Evolutionary conservation across 2,888 invertebrate genomes (phyloP).

Genomic region (Taphrorychus bicolor): DNA sequence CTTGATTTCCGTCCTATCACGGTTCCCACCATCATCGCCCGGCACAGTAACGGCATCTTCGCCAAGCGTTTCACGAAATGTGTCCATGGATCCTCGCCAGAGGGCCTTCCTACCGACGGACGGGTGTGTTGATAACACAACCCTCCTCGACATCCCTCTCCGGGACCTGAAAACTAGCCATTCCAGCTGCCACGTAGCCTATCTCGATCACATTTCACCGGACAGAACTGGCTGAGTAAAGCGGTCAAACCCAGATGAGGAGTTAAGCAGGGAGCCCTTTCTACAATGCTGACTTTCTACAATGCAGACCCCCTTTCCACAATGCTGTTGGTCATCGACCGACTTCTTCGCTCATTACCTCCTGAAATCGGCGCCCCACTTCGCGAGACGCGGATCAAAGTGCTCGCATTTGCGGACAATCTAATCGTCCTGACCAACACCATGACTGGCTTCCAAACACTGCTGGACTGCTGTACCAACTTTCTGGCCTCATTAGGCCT

Average conservation of each 20-base stretch:
- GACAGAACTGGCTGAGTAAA: background rate
- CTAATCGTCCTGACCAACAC: background rate
- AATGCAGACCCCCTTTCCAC: conserved; percentile 56
- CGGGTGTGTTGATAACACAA: background rate
- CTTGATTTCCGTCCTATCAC: conserved; percentile 17
- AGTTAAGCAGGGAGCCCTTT: conserved; percentile 58
- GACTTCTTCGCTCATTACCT: conserved; percentile 31
- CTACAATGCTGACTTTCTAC: too few species aligned
- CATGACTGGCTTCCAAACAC: background rate
- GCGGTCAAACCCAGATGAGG: conserved; percentile 44
- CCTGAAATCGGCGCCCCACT: background rate
- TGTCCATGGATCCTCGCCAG: conserved; percentile 7
- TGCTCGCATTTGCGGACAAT: background rate
- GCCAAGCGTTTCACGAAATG: background rate
- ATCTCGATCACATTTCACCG: background rate
- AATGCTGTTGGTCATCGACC: too few species aligned
- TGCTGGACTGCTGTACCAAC: background rate
- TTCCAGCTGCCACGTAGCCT: too few species aligned
- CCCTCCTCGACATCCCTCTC: background rate
- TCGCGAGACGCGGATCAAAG: background rate
- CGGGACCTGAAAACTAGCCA: too few species aligned
- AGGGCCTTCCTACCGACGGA: conserved; percentile 8
- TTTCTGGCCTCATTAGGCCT: background rate
- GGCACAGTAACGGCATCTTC: background rate
- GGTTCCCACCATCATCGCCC: background rate